Base-by-base conservation (phyloP, 2,888 invertebrate species). In the Drosophila subsilvestris region DNA sequence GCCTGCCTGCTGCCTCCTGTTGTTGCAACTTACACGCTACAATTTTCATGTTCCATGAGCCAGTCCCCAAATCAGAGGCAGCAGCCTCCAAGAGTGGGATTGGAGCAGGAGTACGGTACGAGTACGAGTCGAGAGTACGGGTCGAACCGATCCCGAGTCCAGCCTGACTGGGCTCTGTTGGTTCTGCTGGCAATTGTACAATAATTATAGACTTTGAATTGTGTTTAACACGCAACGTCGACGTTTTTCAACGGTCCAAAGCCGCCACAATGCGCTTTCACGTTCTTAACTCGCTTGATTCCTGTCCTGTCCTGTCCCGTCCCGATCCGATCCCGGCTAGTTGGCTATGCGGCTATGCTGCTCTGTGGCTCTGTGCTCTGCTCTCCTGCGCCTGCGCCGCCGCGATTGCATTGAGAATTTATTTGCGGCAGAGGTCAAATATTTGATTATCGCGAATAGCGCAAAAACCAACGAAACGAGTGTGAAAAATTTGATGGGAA, bases 191-290 rank as follows among this genome's bases (percentile, higher is more conserved):
- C 88, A 90, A 89, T 89, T 89, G 90, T 90, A 86, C 83, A 83
- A 83, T 83, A 90, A 90, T 90, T 90, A 90, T 88, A 90, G 90
- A 89, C 90, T 90, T 89, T 89, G 89, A 89, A 88, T 89, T 89
- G 90, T 90, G 90, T 89, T 90, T 89, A 90, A 90, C 90, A 90
- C 89, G 90, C 90, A 90, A 90, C 86, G 88, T 83, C 89, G 83
- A 76, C 86, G 66, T 75, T 58, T 71, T 61, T 42, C 54, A 57
- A 70, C 63, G 22, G 59, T 63, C 27, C 62, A 63, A 59, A 54
- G 66, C 70, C 69, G 66, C 70, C 67, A 66, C 75, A 78, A 61
- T 76, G 85, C 79, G 83, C 83, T 83, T 83, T 83, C 83, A 83
- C 83, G 83, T 87, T 77, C 60, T 61, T 67, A 49, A 54, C 51